Conservation (phyloP, 2,113 vertebrate species). For the Dicerorhinus sumatrensis region DNA sequence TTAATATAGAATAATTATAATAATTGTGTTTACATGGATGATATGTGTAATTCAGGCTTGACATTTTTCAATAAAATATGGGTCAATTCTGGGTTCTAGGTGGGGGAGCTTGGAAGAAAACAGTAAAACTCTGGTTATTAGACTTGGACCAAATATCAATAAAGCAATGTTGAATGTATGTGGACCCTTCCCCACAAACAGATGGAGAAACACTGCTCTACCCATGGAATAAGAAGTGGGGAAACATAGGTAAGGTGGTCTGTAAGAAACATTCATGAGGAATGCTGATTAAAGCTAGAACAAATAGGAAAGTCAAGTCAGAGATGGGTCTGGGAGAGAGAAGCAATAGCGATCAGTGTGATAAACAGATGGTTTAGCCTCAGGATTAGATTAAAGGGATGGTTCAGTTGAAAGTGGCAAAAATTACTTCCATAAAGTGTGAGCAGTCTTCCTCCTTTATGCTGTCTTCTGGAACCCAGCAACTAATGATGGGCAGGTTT, state of each 20-base stretch:
- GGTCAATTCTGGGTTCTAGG: not conserved
- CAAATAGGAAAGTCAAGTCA: fast-evolving
- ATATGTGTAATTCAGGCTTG: not conserved
- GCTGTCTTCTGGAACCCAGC: not conserved
- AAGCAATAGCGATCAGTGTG: fast-evolving
- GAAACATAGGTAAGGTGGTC: fast-evolving
- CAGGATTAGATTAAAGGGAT: fast-evolving
- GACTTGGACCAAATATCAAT: not conserved
- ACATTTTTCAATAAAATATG: not conserved
- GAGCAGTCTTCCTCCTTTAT: fast-evolving
- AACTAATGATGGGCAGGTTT: fast-evolving
- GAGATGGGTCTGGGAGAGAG: fast-evolving
- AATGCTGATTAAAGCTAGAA: not conserved
- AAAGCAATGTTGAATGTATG: fast-evolving
- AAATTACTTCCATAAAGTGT: fast-evolving
- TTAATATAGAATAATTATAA: not conserved
- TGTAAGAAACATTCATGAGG: fast-evolving
- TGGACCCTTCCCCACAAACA: not conserved
- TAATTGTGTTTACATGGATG: not conserved
- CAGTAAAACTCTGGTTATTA: not conserved
- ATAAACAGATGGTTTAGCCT: not conserved
- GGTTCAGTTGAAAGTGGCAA: not conserved
- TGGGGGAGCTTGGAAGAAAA: not conserved
- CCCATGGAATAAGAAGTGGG: fast-evolving
- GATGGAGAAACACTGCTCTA: not conserved